Conservation (phyloP, 2,797 vertebrate species). For the Cuculus canorus region DNA sequence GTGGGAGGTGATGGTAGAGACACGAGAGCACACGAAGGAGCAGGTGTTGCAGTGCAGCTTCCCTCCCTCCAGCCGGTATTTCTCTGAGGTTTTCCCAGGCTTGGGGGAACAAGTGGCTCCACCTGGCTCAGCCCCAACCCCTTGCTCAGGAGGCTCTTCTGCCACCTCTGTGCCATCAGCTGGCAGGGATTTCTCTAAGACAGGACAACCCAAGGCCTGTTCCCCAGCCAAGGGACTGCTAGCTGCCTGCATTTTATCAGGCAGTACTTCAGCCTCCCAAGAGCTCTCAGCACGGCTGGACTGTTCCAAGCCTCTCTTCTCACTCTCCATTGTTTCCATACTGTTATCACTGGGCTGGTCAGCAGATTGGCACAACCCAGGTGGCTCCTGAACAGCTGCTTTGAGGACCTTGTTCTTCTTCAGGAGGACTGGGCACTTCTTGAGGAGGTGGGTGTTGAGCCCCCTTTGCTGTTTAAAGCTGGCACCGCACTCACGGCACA, state of each 20-base stretch:
- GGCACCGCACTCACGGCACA: constrained; percentile 85
- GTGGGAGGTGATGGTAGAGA: constrained; percentile 83
- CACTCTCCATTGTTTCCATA: neutral
- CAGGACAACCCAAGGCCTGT: neutral
- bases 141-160: neutral
- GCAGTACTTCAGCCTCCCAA: neutral
- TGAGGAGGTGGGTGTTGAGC: constrained; percentile 86
- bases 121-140: neutral
- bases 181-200: neutral
- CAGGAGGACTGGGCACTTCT: constrained; percentile 82
- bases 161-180: neutral
- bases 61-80: constrained; percentile 75
- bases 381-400: neutral
- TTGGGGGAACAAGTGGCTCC: neutral
- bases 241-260: neutral
- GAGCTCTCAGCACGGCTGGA: neutral
- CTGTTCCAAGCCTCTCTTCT: neutral
- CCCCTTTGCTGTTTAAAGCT: constrained; percentile 91
- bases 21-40: constrained; percentile 83
- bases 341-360: neutral
- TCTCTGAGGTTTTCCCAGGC: constrained; percentile 50
- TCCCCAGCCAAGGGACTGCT: neutral
- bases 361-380: neutral
- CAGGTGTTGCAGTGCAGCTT: constrained; percentile 86
- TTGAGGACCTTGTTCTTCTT: constrained; percentile 72